Evolutionary conservation across 2,113 vertebrate genomes (phyloP).

Genomic region (Cyprinodon brontotheroides): DNA sequence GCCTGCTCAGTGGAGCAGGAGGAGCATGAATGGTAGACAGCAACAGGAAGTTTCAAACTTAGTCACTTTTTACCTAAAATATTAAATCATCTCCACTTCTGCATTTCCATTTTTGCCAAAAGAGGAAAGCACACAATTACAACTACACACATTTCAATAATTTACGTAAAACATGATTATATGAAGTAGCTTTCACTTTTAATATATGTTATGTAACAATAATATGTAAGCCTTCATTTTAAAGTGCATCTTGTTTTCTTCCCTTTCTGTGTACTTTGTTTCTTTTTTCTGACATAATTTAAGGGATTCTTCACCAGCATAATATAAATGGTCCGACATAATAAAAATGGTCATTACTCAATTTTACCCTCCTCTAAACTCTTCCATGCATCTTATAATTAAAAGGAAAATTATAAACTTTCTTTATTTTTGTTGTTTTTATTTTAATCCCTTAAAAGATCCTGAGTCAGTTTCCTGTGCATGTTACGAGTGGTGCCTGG

Average conservation of each 20-base stretch:
- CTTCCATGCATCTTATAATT: constrained; percentile 17
- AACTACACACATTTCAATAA: neutral
- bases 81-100: neutral
- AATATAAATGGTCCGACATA: too few species aligned
- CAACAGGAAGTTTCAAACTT: neutral
- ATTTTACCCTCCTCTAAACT: constrained; percentile 41
- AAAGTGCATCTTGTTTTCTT: neutral
- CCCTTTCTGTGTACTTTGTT: neutral
- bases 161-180: neutral
- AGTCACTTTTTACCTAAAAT: constrained; percentile 21
- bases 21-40: constrained; percentile 14
- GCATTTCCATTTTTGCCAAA: neutral
- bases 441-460: neutral
- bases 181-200: too few species aligned
- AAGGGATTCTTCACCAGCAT: too few species aligned
- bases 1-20: constrained; percentile 14
- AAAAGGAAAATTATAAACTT: constrained; percentile 30
- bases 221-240: neutral
- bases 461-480: constrained; percentile 55
- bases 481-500: constrained; percentile 27
- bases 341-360: constrained; percentile 20
- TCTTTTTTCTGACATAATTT: neutral
- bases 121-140: too few species aligned
- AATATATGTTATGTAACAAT: neutral
- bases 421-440: neutral